These are phyloP conservation scores for Takifugu rubripes DNA, from an alignment of 2,797 vertebrate species.

Conservation along the genomic window DNA sequence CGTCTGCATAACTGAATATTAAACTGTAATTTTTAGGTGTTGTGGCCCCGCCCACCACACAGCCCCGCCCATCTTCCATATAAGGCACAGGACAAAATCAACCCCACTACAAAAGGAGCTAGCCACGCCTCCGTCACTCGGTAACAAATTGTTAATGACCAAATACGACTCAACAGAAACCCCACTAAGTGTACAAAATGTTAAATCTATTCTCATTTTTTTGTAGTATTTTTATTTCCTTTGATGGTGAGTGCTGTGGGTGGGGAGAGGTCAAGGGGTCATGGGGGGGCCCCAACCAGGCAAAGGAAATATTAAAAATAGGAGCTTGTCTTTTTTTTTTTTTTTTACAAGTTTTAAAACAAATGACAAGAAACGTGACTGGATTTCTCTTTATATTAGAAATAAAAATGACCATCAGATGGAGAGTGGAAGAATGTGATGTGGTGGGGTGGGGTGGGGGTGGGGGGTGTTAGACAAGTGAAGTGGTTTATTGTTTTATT, in stretches of 20 bases:
- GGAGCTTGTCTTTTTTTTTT: conserved; percentile 72
- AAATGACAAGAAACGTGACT: conserved; percentile 85
- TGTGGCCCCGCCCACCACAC: conserved; percentile 69
- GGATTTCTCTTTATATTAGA: conserved; percentile 83
- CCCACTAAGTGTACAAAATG: conserved; percentile 88
- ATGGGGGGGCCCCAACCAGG: conserved; percentile 44
- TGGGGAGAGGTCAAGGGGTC: conserved; percentile 9
- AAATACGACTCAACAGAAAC: conserved; percentile 81
- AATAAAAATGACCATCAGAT: conserved; percentile 85
- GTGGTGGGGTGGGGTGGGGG: conserved; percentile 65
- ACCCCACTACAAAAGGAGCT: conserved; percentile 82
- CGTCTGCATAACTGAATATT: conserved; percentile 51
- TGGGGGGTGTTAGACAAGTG: conserved; percentile 60
- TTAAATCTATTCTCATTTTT: conserved; percentile 76
- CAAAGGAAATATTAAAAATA: conserved; percentile 77
- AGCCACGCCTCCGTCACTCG: conserved; percentile 77
- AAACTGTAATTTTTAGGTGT: conserved; percentile 67
- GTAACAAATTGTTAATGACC: conserved; percentile 80
- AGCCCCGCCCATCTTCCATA: conserved; percentile 82
- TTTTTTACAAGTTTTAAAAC: conserved; percentile 72
- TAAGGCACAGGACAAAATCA: conserved; percentile 99
- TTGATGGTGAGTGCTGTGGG: conserved; percentile 54
- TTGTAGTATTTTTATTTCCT: conserved; percentile 51
- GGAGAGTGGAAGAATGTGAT: conserved; percentile 74
- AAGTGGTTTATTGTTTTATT: conserved; percentile 68